Conservation (phyloP, 1,140 invertebrate genomes). For the Bombus waltoni region DNA sequence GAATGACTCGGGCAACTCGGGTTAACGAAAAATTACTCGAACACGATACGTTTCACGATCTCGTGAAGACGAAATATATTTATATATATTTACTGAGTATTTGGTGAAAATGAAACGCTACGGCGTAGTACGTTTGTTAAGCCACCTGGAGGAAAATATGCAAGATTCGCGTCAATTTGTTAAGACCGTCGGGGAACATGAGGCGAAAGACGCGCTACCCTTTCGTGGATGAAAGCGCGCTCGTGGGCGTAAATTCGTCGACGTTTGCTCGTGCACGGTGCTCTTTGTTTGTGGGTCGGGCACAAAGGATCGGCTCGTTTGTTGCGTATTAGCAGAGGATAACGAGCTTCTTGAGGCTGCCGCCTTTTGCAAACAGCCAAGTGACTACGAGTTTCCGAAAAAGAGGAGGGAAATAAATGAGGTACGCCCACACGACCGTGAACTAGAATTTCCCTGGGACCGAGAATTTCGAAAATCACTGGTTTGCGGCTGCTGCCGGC, state of each 20-base stretch:
- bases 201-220: not conserved
- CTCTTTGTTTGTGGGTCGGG: slow-evolving; percentile 32
- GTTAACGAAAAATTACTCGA: too few species aligned
- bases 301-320: slow-evolving; percentile 68
- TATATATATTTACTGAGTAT: too few species aligned
- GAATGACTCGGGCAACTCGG: too few species aligned
- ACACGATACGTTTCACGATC: too few species aligned
- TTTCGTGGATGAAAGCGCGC: slow-evolving; percentile 49
- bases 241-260: slow-evolving; percentile 55
- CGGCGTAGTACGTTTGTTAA: too few species aligned
- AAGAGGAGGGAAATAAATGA: slow-evolving; percentile 59
- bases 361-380: slow-evolving; percentile 65
- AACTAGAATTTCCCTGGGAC: not conserved
- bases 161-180: too few species aligned
- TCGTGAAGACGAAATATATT: too few species aligned
- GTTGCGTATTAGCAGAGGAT: slow-evolving; percentile 76
- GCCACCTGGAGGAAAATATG: too few species aligned
- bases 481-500: slow-evolving; percentile 20
- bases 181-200: too few species aligned
- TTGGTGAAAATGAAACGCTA: too few species aligned
- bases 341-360: slow-evolving; percentile 72
- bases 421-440: slow-evolving; percentile 60
- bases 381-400: slow-evolving; percentile 55
- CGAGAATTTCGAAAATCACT: slow-evolving; percentile 28
- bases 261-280: not conserved